Evolutionary conservation across 23 tunicate species (phyloP).

Genomic region (Trididemnum nubilum): DNA sequence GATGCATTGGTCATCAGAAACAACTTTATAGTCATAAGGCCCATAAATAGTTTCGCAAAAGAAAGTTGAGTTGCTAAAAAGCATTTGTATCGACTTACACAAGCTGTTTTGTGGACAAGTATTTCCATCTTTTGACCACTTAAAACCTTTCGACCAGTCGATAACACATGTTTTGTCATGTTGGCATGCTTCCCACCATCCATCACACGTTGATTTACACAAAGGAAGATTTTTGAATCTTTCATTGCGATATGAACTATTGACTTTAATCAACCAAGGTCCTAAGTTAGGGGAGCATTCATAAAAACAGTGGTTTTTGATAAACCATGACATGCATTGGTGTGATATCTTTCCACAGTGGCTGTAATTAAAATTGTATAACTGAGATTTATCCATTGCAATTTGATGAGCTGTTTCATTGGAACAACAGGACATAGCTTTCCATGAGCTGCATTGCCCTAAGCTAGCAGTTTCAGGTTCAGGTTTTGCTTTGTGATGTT

Average conservation of each 20-base stretch:
- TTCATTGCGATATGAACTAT: slow-evolving; percentile 55
- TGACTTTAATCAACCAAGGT: slow-evolving; percentile 56
- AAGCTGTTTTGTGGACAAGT: slow-evolving; percentile 40
- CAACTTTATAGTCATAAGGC: slow-evolving; percentile 65
- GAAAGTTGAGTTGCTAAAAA: slow-evolving; percentile 51
- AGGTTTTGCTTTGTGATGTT: slow-evolving; percentile 40
- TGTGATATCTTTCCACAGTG: slow-evolving; percentile 71
- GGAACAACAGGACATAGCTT: slow-evolving; percentile 53
- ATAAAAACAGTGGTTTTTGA: slow-evolving; percentile 64
- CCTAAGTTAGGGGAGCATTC: slow-evolving; percentile 86
- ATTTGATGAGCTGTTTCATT: slow-evolving; percentile 33
- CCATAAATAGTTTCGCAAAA: slow-evolving; percentile 73
- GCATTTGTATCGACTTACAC: slow-evolving; percentile 36
- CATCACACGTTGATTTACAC: slow-evolving; percentile 60
- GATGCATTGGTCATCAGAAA: slow-evolving; percentile 44
- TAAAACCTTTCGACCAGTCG: slow-evolving; percentile 59
- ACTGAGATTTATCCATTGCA: slow-evolving; percentile 7
- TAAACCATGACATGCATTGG: slow-evolving; percentile 47
- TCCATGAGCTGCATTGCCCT: slow-evolving; percentile 54
- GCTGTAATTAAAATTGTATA: slow-evolving; percentile 58
- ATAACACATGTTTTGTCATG: slow-evolving; percentile 75
- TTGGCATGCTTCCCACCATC: slow-evolving; percentile 78
- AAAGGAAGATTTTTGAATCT: slow-evolving; percentile 66
- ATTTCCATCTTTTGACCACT: slow-evolving; percentile 59
- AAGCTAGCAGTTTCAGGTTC: neutral